Evolutionary conservation across 2,113 vertebrate species (phyloP).

Genomic region (Grantiella picta): DNA sequence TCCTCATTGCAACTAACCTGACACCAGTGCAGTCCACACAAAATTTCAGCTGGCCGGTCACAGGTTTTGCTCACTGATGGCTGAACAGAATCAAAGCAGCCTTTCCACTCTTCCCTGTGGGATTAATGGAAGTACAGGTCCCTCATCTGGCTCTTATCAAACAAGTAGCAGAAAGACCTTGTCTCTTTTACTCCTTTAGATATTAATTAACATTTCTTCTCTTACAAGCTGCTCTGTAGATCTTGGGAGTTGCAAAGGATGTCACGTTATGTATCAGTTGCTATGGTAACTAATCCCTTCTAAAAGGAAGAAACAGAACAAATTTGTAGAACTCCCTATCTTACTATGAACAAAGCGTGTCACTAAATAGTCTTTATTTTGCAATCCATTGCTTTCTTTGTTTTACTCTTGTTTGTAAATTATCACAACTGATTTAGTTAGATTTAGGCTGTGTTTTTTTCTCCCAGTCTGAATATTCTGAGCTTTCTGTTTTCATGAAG

Average conservation of each 20-base stretch:
- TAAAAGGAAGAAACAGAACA: neutral
- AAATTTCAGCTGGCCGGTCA: neutral
- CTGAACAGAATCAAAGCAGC: neutral
- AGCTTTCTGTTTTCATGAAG: neutral
- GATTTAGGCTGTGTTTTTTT: neutral
- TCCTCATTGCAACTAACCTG: neutral
- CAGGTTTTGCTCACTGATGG: neutral
- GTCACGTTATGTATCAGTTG: neutral
- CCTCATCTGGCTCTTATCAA: neutral
- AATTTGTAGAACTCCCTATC: neutral
- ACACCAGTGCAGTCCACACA: neutral
- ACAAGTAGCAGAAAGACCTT: neutral
- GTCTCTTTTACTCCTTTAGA: neutral
- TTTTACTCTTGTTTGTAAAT: neutral
- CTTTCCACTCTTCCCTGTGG: neutral
- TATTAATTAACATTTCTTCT: conserved; percentile 17
- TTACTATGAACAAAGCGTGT: neutral
- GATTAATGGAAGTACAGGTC: neutral
- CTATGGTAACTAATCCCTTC: conserved; percentile 40
- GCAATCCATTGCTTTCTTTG: neutral
- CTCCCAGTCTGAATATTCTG: neutral
- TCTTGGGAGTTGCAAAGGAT: neutral
- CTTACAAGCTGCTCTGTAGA: neutral
- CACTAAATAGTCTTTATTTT: neutral
- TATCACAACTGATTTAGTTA: neutral